Percentiles rank a stretch among this genome's conserved stretches.
Evolutionary conservation across 2,113 vertebrate genomes (phyloP).

Genomic region (Suncus etruscus): DNA sequence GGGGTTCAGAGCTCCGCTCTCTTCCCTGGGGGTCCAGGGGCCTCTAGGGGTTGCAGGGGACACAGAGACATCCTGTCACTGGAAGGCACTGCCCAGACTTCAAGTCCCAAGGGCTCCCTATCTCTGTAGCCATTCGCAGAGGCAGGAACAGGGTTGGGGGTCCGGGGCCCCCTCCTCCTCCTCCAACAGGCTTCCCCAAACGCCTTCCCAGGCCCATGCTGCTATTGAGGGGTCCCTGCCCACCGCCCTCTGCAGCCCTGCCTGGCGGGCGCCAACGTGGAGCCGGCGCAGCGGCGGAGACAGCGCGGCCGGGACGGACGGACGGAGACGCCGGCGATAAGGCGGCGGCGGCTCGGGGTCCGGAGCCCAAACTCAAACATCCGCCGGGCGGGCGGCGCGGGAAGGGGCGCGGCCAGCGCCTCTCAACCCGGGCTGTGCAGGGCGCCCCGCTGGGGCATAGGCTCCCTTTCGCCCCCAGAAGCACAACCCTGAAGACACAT

Average conservation of each 20-base stretch:
- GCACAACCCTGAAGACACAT: too few relatives aligned
- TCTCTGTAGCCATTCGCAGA: background rate
- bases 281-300: constrained; percentile 57
- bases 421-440: background rate
- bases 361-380: constrained; percentile 64
- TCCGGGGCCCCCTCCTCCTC: too few relatives aligned
- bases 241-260: background rate
- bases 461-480: background rate
- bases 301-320: constrained; percentile 51
- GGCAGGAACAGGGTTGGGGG: background rate
- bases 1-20: background rate
- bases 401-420: background rate
- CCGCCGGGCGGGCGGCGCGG: background rate
- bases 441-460: background rate
- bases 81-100: too few relatives aligned
- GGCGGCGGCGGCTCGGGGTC: constrained; percentile 53
- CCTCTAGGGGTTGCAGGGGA: too few relatives aligned
- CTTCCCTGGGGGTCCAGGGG: too few relatives aligned
- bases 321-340: constrained; percentile 46
- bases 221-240: too few relatives aligned
- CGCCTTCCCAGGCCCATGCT: too few relatives aligned
- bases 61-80: too few relatives aligned
- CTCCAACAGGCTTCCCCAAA: too few relatives aligned
- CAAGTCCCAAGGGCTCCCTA: background rate
- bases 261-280: background rate